Evolutionary conservation across 2,797 vertebrate species (phyloP), one percentile per base, ranked within the genome.

Genomic region (Bucorvus abyssinicus): DNA sequence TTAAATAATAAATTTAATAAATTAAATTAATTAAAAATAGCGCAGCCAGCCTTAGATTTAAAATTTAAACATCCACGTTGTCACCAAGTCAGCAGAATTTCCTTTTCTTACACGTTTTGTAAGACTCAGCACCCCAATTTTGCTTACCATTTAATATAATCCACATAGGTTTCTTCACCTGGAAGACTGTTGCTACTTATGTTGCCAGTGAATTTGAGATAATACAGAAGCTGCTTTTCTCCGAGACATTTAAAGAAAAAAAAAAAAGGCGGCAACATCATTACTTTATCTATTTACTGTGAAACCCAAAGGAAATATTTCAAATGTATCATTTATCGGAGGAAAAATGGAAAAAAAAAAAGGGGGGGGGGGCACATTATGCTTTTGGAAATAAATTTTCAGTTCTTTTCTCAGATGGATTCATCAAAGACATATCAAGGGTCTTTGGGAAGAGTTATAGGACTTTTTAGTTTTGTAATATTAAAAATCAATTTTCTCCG

Each of bases 251-350:
- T 70, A 87, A 94, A 93, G 96, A 92, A 91, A 83, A 94, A 57
- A n/a, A 61, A 76, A 96, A 94, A 67, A 45, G 95, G 56, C 53
- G 47, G 44, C 74, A 96, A 93, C 96, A 96, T 94, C 94, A 97
- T 97, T 96, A 94, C 95, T 97, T 97, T 91, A 90, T 87, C 93
- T 97, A 93, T 97, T 97, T 95, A 93, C 93, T 96, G 79, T 89
- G 80, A 97, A 97, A 97, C 84, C 87, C 95, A 95, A 96, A 97
- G 94, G 95, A 98, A 97, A 97, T 96, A 93, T 94, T 94, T 96
- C 67, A 97, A 95, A 96, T 91, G 63, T 94, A 96, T 96, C 88
- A 97, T 92, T 97, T 97, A 93, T 86, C 92, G 94, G 96, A 96
- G 86, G 14, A 93, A 97, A 93, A 95, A 93, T 49, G n/a, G 9